A percentile compares a stretch with the other conserved stretches of the same genome.
These are phyloP conservation scores for Notarius lentiginosus DNA, from an alignment of 2,113 vertebrate species.

Conservation along the genomic window DNA sequence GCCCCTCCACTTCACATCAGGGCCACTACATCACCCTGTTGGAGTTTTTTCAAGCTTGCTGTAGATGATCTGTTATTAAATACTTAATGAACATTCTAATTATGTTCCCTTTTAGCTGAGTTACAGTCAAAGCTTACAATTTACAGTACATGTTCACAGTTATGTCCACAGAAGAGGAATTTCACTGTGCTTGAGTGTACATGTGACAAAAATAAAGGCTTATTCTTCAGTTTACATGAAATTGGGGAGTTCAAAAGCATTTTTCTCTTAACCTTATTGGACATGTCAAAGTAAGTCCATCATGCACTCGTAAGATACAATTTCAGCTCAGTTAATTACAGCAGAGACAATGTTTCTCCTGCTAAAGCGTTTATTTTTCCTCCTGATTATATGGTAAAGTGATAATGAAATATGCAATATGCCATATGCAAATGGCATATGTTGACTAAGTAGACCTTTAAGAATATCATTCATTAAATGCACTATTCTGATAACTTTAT, in stretches of 20 bases:
- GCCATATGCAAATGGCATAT: neutral
- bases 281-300: neutral
- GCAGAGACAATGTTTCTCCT: neutral
- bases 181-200: too few relatives aligned
- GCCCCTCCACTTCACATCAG: too few relatives aligned
- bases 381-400: neutral
- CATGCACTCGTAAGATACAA: neutral
- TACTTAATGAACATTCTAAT: neutral
- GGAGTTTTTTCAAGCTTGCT: too few relatives aligned
- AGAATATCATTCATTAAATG: neutral
- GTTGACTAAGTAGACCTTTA: neutral
- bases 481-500: neutral
- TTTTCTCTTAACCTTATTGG: neutral
- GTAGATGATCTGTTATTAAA: too few relatives aligned
- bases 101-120: neutral
- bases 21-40: too few relatives aligned
- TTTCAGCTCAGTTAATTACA: neutral
- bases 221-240: neutral
- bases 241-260: neutral
- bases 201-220: too few relatives aligned
- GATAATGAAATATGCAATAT: neutral
- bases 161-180: too few relatives aligned
- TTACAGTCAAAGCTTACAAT: neutral
- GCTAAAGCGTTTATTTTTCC: neutral
- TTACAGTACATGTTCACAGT: neutral